Conservation (phyloP, 2,888 invertebrate genomes). For the Papilio protenor region DNA sequence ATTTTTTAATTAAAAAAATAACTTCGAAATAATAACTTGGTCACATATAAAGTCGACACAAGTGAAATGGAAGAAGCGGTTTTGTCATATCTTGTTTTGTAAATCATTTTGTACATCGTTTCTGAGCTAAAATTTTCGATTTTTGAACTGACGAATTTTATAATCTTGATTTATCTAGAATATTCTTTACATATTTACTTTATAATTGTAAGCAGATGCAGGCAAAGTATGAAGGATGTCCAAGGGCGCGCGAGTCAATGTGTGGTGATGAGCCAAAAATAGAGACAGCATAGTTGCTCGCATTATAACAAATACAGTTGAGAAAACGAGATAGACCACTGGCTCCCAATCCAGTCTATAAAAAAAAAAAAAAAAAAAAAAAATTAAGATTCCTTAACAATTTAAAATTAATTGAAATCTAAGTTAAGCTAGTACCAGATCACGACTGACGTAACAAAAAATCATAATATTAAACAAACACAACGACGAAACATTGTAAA, state of each 20-base stretch:
- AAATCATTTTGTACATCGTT: no score
- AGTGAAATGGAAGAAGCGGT: no score
- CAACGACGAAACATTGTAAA: not conserved
- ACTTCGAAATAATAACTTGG: not conserved
- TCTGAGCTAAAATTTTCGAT: no score
- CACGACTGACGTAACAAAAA: not conserved
- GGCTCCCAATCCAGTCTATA: constrained; percentile 35
- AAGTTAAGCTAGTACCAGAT: no score
- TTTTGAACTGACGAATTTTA: no score
- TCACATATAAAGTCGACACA: no score
- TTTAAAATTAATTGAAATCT: no score
- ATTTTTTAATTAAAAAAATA: not conserved
- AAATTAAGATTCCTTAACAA: not conserved
- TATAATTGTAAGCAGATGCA: constrained; percentile 33
- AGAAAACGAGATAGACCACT: constrained; percentile 26
- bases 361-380: constrained; percentile 5
- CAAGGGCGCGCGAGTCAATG: constrained; percentile 35
- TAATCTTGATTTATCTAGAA: not conserved
- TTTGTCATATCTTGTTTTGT: no score
- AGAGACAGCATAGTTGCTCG: constrained; percentile 20
- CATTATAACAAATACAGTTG: constrained; percentile 29
- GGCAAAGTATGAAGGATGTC: constrained; percentile 39
- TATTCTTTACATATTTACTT: constrained; percentile 19
- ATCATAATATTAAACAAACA: not conserved
- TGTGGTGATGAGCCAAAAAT: constrained; percentile 32